These are phyloP conservation scores for Gadus chalcogrammus DNA, from an alignment of 2,113 vertebrate genomes.

Conservation along the genomic window DNA sequence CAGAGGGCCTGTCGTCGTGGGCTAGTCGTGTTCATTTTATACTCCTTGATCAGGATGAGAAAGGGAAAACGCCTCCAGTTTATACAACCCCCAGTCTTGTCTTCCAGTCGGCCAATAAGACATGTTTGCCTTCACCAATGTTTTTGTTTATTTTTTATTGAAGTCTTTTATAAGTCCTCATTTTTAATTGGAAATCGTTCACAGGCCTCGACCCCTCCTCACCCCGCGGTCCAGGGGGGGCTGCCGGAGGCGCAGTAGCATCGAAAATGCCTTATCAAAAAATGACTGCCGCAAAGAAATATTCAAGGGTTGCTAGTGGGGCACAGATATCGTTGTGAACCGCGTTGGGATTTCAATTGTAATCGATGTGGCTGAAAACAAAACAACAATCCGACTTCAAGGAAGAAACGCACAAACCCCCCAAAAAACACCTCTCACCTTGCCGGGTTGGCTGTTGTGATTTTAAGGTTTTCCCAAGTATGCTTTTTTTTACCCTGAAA, in stretches of 20 bases:
- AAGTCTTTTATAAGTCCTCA: constrained; percentile 16
- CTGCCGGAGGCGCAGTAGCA: constrained; percentile 26
- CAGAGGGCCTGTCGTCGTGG: constrained; percentile 38
- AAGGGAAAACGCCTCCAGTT: constrained; percentile 66
- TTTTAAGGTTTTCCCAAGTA: not conserved
- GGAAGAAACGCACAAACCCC: too few species aligned
- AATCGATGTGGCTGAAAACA: too few species aligned
- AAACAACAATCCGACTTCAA: too few species aligned
- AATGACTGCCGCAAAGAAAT: constrained; percentile 16
- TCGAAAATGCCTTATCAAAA: constrained; percentile 47
- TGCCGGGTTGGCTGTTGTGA: too few species aligned
- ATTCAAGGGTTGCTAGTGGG: constrained; percentile 32
- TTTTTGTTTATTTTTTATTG: constrained; percentile 5
- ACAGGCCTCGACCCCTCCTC: constrained; percentile 6
- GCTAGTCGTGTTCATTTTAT: constrained; percentile 40
- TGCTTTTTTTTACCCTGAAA: not conserved
- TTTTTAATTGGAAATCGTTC: constrained; percentile 3
- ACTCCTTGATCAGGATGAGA: constrained; percentile 45
- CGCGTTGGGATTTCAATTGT: too few species aligned
- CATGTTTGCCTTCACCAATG: constrained; percentile 23
- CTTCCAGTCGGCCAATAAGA: constrained; percentile 43
- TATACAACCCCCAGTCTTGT: constrained; percentile 37
- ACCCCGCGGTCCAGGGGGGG: not conserved
- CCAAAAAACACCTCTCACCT: too few species aligned
- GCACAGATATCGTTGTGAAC: constrained; percentile 13